Base-by-base conservation (phyloP, 1,140 invertebrate species). In the Lepidurus arcticus region DNA sequence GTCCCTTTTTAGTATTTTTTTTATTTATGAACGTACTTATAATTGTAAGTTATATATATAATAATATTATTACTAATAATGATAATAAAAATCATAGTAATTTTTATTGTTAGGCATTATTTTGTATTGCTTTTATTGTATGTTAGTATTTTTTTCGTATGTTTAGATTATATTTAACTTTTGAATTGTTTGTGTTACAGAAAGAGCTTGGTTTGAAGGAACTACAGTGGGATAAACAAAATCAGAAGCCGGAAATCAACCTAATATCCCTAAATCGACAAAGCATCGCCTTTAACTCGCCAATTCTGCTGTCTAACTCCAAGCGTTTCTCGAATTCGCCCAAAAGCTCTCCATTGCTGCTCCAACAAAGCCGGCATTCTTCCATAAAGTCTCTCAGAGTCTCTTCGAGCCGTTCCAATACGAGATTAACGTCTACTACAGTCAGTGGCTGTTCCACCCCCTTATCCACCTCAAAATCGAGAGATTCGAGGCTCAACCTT, bases 201-300 rank as follows among this genome's bases (percentile, higher is more conserved):
- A 85, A 86, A 82, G 87, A 89, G 82, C 83, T 89, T 26, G 87
- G 87, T 7, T 80, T 88, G 7, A 81, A 84, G 78, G 80, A 84
- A 73, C 81, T 87, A 13, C 82, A 86, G 44, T 88, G 87, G 87
- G 79, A 78, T 7, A 82, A 44, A 43, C 42, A 76, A 76, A 5
- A 43, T 53, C 16, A 11, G 8, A 16, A 44, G 26, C 34, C 34
- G 7, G 26, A 10, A 44, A 7, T 24, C 5, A 83, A 43, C 8
- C 34, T 2, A 21, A 34, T 10, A 42, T 26, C 11, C 42, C 42
- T 16, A 79, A 10, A 2, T 10, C 53, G 53, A 16, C 34, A 65
- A 16, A 65, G 6, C 21, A 0, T 65, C n/a, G 4, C 7, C 6
- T 21, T 13, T 65, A 16, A 65, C 2, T 65, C 53, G 53, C 53